A percentile compares a stretch with the other conserved stretches of the same genome.
These are phyloP conservation scores for Brachionus calyciflorus DNA, from an alignment of 1,140 invertebrate species.

Conservation along the genomic window DNA sequence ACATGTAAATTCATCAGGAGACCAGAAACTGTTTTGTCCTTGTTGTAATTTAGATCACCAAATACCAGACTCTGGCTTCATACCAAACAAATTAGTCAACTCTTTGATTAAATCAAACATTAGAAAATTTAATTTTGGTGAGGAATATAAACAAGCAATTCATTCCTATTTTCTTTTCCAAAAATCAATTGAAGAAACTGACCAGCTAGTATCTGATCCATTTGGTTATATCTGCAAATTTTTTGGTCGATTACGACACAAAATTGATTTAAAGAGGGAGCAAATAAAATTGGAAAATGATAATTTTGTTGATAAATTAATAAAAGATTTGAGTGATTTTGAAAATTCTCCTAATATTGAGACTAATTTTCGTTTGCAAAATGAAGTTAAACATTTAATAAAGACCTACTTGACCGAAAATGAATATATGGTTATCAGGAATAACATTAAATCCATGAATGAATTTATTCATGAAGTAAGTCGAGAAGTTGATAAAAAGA, in stretches of 20 bases:
- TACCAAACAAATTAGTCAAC: background rate
- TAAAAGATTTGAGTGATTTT: background rate
- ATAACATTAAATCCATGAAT: too few species aligned
- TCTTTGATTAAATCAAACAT: background rate
- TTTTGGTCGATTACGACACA: background rate
- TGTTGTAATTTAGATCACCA: background rate
- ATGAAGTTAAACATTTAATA: too few species aligned
- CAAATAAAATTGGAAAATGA: background rate
- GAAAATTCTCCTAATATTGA: background rate
- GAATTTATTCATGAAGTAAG: too few species aligned
- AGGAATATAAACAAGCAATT: background rate
- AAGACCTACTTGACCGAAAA: too few species aligned
- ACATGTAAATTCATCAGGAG: background rate
- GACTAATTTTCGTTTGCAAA: too few species aligned
- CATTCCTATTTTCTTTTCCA: background rate
- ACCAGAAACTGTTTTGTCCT: background rate
- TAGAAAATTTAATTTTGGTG: background rate
- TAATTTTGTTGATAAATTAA: background rate
- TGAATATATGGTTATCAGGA: too few species aligned
- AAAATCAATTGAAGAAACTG: background rate
- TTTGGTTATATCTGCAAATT: background rate
- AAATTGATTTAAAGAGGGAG: slow-evolving; percentile 1
- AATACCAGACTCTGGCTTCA: background rate
- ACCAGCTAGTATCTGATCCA: background rate
- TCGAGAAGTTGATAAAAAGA: too few species aligned